Percentiles rank a stretch among this genome's conserved stretches.
Evolutionary conservation across 2,113 vertebrate species (phyloP).

Genomic region (Mustela lutreola): DNA sequence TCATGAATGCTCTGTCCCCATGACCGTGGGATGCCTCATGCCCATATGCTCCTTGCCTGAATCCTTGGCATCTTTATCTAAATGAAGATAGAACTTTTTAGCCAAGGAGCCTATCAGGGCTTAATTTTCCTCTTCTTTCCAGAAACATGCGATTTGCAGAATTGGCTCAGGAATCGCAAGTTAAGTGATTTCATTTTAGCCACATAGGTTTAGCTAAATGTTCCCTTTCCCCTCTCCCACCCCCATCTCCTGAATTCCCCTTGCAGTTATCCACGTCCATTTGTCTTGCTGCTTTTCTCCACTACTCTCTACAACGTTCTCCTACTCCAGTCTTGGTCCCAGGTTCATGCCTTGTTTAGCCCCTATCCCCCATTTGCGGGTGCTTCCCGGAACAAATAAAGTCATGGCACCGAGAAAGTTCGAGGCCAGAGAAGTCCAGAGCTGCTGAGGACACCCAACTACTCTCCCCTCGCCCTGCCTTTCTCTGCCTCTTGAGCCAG

Average conservation of each 20-base stretch:
- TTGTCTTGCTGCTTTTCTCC: neutral
- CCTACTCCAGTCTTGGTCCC: neutral
- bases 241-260: neutral
- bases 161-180: neutral
- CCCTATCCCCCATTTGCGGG: neutral
- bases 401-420: neutral
- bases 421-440: neutral
- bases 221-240: neutral
- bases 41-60: neutral
- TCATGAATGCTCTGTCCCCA: neutral
- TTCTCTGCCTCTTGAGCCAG: neutral
- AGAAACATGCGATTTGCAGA: neutral
- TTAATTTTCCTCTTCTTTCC: neutral
- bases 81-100: neutral
- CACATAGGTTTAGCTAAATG: neutral
- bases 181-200: neutral
- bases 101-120: neutral
- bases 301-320: accelerated
- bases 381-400: neutral
- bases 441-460: accelerated
- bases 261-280: accelerated
- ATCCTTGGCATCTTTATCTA: neutral
- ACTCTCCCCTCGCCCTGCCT: neutral
- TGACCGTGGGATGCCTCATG: accelerated
- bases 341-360: neutral